Evolutionary conservation across 92 coral and sea anemone genomes (phyloP), one percentile per base, ranked within the genome.

Genomic region (Zoanthus gigantus): DNA sequence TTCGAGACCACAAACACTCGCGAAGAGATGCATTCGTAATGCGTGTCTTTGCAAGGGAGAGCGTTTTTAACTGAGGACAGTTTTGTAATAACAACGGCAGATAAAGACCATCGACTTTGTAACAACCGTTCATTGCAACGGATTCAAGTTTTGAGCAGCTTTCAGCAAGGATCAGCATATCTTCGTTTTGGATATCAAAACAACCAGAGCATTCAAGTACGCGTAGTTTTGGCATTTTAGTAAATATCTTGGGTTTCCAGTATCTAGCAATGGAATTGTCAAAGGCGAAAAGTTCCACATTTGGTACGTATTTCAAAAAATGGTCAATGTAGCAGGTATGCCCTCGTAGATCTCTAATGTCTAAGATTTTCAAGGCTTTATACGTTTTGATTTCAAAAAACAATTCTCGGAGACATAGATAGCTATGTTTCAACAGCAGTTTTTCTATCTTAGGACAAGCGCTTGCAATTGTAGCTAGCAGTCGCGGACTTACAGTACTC

Each of bases 181-280:
- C 98, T 15, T 83, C 77, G 69, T 93, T 93, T 31, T 77, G 84
- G 7, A 94, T 86, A 13, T 85, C 94, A 31, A 94, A 84, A 45
- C 95, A 94, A 1, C 98, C 90, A 1, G 94, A 89, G 79, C 95
- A 91, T 71, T 94, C 98, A 44, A 94, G 87, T 14, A 89, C 76
- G 66, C 91, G 93, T n/a, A 94, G 76, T 12, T 75, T 75, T 1
- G 84, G 91, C 90, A 91, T 79, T 74, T 91, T 86, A 60, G 76
- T 47, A 52, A 94, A 92, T 34, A 89, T 89, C 31, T 65, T 83
- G 16, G 93, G 84, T 75, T 87, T 91, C 95, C 95, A 94, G 82
- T 72, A 84, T 0, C 87, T 92, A 29, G 93, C 95, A 58, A 94
- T 89, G 72, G 89, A 87, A 50, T 88, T 90, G 79, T 94, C 98